Evolutionary conservation across 2,797 vertebrate species (phyloP).

Genomic region (Pangasius macronema): DNA sequence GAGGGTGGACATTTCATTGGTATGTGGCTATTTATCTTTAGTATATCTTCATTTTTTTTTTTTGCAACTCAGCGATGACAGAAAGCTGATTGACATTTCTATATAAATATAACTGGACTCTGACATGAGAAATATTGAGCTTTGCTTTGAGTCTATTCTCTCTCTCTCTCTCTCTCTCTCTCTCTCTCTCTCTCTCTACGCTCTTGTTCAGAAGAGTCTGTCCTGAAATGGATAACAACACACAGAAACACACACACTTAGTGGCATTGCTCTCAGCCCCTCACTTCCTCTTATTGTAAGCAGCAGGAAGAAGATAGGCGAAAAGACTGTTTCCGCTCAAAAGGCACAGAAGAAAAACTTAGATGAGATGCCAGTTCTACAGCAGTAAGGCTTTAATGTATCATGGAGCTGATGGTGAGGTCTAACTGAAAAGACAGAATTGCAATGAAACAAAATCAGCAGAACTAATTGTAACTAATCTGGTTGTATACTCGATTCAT

Average conservation of each 20-base stretch:
- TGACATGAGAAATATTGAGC: slow-evolving; percentile 20
- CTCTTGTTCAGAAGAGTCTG: slow-evolving; percentile 28
- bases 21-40: slow-evolving; percentile 20
- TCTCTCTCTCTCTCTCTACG: slow-evolving; percentile 8
- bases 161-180: slow-evolving; percentile 29
- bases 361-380: background rate
- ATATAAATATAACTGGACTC: slow-evolving; percentile 17
- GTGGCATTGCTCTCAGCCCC: slow-evolving; percentile 41
- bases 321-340: slow-evolving; percentile 33
- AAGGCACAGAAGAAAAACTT: slow-evolving; percentile 9
- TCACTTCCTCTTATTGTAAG: slow-evolving; percentile 64
- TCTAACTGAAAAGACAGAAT: background rate
- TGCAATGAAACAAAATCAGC: background rate
- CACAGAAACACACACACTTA: background rate
- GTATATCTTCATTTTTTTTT: background rate
- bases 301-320: slow-evolving; percentile 62
- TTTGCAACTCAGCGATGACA: background rate
- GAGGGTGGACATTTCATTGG: slow-evolving; percentile 15
- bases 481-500: background rate
- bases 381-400: background rate
- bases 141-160: background rate
- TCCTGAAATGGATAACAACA: slow-evolving; percentile 28
- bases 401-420: background rate
- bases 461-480: background rate
- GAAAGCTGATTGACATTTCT: slow-evolving; percentile 25